Base-by-base conservation (phyloP, 1,140 invertebrate species). In the Plodia interpunctella region DNA sequence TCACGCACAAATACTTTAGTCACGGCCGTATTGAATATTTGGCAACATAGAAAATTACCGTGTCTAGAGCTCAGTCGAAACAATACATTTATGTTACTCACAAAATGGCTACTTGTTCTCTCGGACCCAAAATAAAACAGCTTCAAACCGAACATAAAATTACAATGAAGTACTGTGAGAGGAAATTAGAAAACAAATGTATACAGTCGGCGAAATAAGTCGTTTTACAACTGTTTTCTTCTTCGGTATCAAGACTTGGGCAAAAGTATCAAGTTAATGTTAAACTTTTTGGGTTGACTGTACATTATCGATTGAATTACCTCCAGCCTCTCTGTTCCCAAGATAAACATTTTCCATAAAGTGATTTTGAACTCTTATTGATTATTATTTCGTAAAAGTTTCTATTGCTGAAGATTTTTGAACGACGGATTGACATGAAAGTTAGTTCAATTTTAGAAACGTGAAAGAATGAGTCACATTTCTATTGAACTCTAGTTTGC, bases 151-250 rank as follows among this genome's bases (percentile, higher is more conserved):
- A n/a, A n/a, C 28, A 9, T 28, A 28, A 28, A 28, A 28, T 28
- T 28, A 28, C 28, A 9, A 28, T 28, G 28, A 28, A 5, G 4
- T 28, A 28, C 35, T 9, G 35, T 38, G 35, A 13, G 35, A 38
- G 35, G 35, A 38, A 38, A 38, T 38, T 38, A 38, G 35, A 38
- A 38, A 38, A 38, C 35, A 38, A 38, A 38, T 28, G 28, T 28
- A 38, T 38, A 38, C 35, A 38, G 35, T 38, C 13, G 11, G 35
- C n/a, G n/a, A n/a, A n/a, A n/a, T 9, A 2, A 38, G 8, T 38
- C 2, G 2, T 11, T 38, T 38, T 2, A 38, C 35, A 38, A 38
- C 35, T 38, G 8, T 38, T 13, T 38, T 2, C 8, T 8, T 8
- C 35, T 38, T 38, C 11, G 35, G 8, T 13, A 5, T 38, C 11